phyloP scores from a whole-genome alignment of 2,113 vertebrate species.

The Ptychochromis oligacanthus region DNA sequence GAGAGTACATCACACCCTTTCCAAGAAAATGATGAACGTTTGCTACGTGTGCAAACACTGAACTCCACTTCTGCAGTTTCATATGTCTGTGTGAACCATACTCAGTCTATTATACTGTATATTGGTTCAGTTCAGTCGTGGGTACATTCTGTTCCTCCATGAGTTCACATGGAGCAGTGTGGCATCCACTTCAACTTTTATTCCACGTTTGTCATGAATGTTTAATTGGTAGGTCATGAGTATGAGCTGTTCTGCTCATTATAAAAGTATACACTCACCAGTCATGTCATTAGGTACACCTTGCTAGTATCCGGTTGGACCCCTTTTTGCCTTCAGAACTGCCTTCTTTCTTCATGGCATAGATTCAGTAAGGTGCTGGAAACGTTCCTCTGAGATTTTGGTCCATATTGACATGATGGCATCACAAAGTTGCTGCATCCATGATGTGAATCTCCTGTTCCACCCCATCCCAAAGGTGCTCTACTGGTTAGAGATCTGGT shows the following conservation, averaged over 20 bases:
- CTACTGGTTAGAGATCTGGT: too few species aligned
- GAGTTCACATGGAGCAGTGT: not conserved
- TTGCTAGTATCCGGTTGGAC: too few species aligned
- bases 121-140: not conserved
- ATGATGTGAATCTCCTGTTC: too few species aligned
- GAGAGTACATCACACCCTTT: conserved; percentile 19
- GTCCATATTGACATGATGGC: too few species aligned
- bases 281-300: too few species aligned
- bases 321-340: too few species aligned
- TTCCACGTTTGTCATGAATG: not conserved
- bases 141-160: not conserved
- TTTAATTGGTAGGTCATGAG: not conserved
- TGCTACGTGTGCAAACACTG: conserved; percentile 36
- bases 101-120: not conserved
- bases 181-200: not conserved
- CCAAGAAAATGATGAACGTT: conserved; percentile 12
- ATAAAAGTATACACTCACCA: too few species aligned
- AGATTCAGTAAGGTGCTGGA: too few species aligned
- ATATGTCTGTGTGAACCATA: conserved; percentile 20
- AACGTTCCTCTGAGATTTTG: too few species aligned
- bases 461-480: too few species aligned
- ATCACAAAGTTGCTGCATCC: too few species aligned
- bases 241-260: not conserved
- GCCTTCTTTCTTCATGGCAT: too few species aligned
- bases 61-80: conserved; percentile 12